Base-by-base conservation (phyloP, 2,113 vertebrate genomes). In the Uropsilus gracilis region DNA sequence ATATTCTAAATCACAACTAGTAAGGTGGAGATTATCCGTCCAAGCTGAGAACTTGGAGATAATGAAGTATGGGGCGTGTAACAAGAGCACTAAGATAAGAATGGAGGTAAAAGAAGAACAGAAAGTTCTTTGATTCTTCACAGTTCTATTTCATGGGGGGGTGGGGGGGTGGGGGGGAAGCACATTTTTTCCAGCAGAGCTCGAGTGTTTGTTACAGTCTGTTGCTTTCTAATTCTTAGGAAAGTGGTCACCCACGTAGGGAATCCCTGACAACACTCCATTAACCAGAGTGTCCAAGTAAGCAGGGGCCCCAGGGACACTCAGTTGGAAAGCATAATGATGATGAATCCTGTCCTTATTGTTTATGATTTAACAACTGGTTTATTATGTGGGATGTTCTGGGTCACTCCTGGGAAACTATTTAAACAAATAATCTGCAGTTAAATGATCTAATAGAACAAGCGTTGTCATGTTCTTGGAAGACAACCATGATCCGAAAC, bases 391-490 rank as follows among this genome's bases (percentile, higher is more conserved):
- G 96, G 92, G 86, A 94, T 97, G 80, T 90, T 53, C 89, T 94
- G 75, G 94, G 92, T 97, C 81, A 96, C 95, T 95, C 94, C 95
- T 93, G 95, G 95, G 94, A 97, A 97, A 95, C 89, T 94, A 97
- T 96, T 97, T 95, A 95, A 97, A 96, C 91, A 97, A 97, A 97
- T 94, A 94, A 94, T 96, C 91, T 93, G 75, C 69, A 91, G 53
- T 91, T 92, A 95, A 95, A 89, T 97, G 89, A 95, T 66, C 96
- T 97, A 97, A 97, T 97, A 94, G 93, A 95, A 84, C 78, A 94
- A 96, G 96, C 93, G 93, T 96, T 97, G 89, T 97, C 96, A 97
- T 94, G 78, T 95, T 97, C 91, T 97, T 96, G 95, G 95, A 97
- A 94, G 61, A 96, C 37, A 72, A 46, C 7, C 66, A 57, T 86